phyloP scores from a whole-genome alignment of 64 coral and sea anemone species.

The Trachythela sp. region DNA sequence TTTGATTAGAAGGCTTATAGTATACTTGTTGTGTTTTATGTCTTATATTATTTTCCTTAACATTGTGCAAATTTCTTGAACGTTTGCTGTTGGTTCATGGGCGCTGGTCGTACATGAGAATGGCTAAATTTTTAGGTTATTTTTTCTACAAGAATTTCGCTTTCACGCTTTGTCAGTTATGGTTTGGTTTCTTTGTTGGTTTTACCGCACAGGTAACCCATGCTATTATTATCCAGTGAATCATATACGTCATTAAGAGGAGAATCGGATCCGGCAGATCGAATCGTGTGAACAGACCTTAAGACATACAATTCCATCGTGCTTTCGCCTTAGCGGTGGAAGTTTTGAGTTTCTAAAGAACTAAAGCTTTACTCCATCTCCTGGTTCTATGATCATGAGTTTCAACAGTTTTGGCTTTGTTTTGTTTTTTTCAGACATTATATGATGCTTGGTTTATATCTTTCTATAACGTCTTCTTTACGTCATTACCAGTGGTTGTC shows the following conservation, averaged over 20 bases:
- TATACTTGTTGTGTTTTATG: constrained; percentile 57
- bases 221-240: neutral
- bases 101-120: constrained; percentile 99
- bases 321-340: too few species aligned
- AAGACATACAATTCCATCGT: too few species aligned
- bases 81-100: constrained; percentile 83
- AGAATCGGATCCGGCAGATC: neutral
- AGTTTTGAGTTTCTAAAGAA: too few species aligned
- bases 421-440: constrained; percentile 49
- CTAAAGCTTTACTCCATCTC: too few species aligned
- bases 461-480: constrained; percentile 99
- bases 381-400: neutral
- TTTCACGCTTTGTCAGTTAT: constrained; percentile 88
- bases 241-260: neutral
- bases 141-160: constrained; percentile 99
- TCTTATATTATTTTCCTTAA: constrained; percentile 81
- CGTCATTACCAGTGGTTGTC: constrained; percentile 82
- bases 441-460: constrained; percentile 99
- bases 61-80: constrained; percentile 79
- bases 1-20: too few species aligned
- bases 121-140: constrained; percentile 99
- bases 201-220: constrained; percentile 84
- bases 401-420: neutral
- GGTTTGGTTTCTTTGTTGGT: constrained; percentile 89
- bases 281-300: too few species aligned